Conservation (phyloP, 2,888 invertebrate species). For the Habroteleia sp. region DNA sequence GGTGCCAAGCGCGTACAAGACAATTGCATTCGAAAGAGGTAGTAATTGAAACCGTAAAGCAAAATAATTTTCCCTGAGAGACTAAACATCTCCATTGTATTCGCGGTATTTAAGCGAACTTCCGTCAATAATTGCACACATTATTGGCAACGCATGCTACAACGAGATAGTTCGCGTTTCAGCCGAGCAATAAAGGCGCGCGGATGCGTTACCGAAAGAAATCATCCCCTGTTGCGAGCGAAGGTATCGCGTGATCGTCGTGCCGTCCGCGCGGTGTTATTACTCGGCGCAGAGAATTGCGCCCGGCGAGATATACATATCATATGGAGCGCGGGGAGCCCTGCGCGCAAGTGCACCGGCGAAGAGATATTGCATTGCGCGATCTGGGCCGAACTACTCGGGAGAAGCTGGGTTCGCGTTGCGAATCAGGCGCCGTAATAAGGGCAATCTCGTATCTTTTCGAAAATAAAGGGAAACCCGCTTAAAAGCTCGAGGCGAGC, state of each 20-base stretch:
- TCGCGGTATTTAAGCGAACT: not conserved
- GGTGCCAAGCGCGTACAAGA: too few species aligned
- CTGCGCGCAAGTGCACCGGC: constrained; percentile 20
- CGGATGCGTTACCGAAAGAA: constrained; percentile 43
- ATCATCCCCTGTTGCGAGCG: constrained; percentile 59
- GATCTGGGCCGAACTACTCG: not conserved
- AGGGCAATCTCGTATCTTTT: constrained; percentile 14
- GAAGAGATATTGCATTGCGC: constrained; percentile 27
- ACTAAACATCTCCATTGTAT: not conserved
- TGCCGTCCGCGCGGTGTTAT: constrained; percentile 27
- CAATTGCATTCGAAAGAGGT: too few species aligned
- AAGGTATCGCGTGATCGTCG: constrained; percentile 41
- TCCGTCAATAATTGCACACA: constrained; percentile 8
- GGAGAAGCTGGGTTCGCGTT: constrained; percentile 1
- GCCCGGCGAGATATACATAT: constrained; percentile 51
- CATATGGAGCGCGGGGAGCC: constrained; percentile 27
- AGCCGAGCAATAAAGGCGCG: constrained; percentile 2
- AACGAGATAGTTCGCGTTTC: not conserved
- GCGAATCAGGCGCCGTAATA: constrained; percentile 6
- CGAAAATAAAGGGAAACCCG: constrained; percentile 17
- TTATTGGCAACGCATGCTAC: not conserved
- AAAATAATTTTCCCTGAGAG: too few species aligned
- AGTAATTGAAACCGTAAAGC: too few species aligned
- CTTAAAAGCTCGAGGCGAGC: constrained; percentile 3
- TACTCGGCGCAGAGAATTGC: constrained; percentile 38